Evolutionary conservation across 2,888 invertebrate genomes (phyloP), one percentile per base, ranked within the genome.

Genomic region (Orthosia gothica): DNA sequence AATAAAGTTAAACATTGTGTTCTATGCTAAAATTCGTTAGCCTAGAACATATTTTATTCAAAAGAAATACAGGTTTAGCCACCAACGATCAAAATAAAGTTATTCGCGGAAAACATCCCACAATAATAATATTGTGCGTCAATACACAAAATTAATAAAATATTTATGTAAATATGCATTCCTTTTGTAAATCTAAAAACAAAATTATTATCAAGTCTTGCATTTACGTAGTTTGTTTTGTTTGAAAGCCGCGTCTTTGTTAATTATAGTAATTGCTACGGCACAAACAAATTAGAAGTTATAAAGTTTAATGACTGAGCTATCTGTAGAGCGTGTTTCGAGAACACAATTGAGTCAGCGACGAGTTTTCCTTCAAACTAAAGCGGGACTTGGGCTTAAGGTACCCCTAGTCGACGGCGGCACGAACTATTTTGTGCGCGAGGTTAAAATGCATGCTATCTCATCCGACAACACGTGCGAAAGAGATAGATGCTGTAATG

Each of bases 231-330:
- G 69, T 80, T 76, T 78, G 79, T 81, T 88, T 85, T 81, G 75
- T 80, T 79, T 82, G 70, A 87, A 65, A 71, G 63, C 62, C 65
- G 55, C 70, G 72, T 67, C 79, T 87, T 83, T 76, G 71, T 87
- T 87, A 88, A 87, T 87, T 83, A 88, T 72, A 77, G 71, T 87
- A 87, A 88, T 88, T 83, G 87, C 80, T 81, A 73, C 76, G 81
- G 80, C 89, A 80, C 83, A 87, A 88, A 87, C 89, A 87, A 88
- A 88, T 87, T 87, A 87, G 79, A 79, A 87, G 87, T 85, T 87
- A 83, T 85, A 88, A 87, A 88, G 59, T 87, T 88, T 88, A 87
- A 87, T 88, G 79, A 81, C 87, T 65, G 83, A 69, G 74, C 74
- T 70, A 88, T 87, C 83, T 79, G 62, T 57, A 66, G 50, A 81